phyloP scores from a whole-genome alignment of 2,888 invertebrate genomes.

The Eupithecia dodoneata region DNA sequence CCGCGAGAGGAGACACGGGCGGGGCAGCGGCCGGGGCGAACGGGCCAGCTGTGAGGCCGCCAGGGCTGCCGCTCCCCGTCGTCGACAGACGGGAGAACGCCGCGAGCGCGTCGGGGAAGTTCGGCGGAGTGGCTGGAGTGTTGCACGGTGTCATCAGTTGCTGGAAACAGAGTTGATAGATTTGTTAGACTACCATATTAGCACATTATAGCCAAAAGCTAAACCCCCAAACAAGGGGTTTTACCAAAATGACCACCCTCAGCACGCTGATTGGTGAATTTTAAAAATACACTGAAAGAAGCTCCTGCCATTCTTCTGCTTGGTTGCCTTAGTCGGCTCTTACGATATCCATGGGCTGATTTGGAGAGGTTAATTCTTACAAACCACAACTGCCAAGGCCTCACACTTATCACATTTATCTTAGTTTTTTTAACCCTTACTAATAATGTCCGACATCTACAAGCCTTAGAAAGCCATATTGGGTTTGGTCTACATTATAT shows the following conservation, averaged over 20 bases:
- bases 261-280: too few relatives aligned
- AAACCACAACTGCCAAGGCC: background rate
- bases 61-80: constrained; percentile 79
- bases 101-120: constrained; percentile 95
- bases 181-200: background rate
- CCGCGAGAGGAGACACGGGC: constrained; percentile 76
- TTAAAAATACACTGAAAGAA: background rate
- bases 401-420: background rate
- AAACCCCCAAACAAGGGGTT: background rate
- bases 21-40: constrained; percentile 63
- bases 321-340: background rate
- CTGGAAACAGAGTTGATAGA: constrained; percentile 54
- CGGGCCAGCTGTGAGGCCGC: constrained; percentile 48
- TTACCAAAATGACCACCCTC: background rate
- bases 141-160: constrained; percentile 96
- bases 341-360: too few relatives aligned
- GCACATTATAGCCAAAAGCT: background rate
- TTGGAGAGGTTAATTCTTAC: background rate
- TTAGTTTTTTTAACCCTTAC: background rate
- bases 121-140: constrained; percentile 97
- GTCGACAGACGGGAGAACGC: constrained; percentile 95
- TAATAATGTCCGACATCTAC: too few relatives aligned
- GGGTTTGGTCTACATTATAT: too few relatives aligned
- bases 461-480: too few relatives aligned
- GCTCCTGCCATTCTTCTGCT: background rate